These are phyloP conservation scores for Pardosa pseudoannulata DNA, from an alignment of 2,888 invertebrate species.

Conservation along the genomic window DNA sequence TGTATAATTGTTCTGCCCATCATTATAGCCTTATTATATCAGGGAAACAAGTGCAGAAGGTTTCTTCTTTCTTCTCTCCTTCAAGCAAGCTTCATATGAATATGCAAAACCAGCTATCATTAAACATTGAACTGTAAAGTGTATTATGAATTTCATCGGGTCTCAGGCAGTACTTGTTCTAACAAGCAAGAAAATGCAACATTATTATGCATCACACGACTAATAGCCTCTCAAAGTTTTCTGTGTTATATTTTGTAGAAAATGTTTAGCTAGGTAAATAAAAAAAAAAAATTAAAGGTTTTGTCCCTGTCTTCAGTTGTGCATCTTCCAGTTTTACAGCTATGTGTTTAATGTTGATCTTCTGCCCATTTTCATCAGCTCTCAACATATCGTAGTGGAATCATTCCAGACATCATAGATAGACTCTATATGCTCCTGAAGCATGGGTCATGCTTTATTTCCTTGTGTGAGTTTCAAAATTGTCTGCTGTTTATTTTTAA, in stretches of 20 bases:
- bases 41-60: constrained; percentile 64
- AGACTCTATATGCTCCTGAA: constrained; percentile 1
- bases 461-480: constrained; percentile 3
- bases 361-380: constrained; percentile 49
- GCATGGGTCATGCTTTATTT: constrained; percentile 20
- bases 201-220: constrained; percentile 40
- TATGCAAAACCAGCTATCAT: constrained; percentile 26
- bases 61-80: constrained; percentile 55
- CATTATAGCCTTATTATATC: constrained; percentile 70
- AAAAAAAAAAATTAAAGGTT: constrained; percentile 11
- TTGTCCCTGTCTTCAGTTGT: constrained; percentile 33
- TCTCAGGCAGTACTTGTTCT: constrained; percentile 54
- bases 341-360: constrained; percentile 47
- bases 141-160: constrained; percentile 31
- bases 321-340: constrained; percentile 27
- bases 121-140: constrained; percentile 33
- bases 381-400: constrained; percentile 61
- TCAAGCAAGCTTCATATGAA: constrained; percentile 35
- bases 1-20: constrained; percentile 61
- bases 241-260: constrained; percentile 60
- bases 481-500: constrained; percentile 11
- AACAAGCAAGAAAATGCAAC: constrained; percentile 28
- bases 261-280: constrained; percentile 19
- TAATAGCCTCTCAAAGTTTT: constrained; percentile 40
- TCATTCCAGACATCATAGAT: constrained; percentile 56